These are phyloP conservation scores for Tupaia chinensis DNA, from an alignment of 2,113 vertebrate genomes.

Conservation along the genomic window DNA sequence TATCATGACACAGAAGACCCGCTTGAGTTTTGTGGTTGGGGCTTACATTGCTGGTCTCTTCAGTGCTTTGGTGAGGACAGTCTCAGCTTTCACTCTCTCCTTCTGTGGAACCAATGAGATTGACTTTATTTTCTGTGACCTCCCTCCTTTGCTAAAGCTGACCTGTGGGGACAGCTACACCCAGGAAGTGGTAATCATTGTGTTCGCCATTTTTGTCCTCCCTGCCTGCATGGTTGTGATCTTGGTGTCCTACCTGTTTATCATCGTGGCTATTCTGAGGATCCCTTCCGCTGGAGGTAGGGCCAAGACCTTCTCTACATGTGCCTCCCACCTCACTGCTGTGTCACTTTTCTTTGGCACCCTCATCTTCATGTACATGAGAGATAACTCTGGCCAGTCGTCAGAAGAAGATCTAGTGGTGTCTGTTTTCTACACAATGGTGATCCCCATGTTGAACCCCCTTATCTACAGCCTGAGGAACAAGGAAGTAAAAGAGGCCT, in stretches of 20 bases:
- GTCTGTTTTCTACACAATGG: constrained; percentile 70
- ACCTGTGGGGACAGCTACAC: constrained; percentile 47
- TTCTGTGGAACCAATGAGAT: constrained; percentile 57
- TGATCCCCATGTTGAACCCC: constrained; percentile 72
- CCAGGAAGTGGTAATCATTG: constrained; percentile 32
- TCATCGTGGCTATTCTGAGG: not conserved
- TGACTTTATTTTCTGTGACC: constrained; percentile 61
- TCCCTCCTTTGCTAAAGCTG: constrained; percentile 51
- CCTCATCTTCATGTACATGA: constrained; percentile 52
- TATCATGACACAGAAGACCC: not conserved
- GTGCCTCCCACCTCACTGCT: not conserved
- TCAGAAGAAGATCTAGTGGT: constrained; percentile 45
- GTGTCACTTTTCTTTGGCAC: constrained; percentile 39
- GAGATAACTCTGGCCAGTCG: not conserved
- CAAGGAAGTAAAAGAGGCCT: constrained; percentile 69
- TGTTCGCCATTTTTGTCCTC: constrained; percentile 41
- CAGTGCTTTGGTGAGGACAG: not conserved
- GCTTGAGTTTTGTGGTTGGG: not conserved
- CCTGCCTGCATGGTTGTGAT: not conserved
- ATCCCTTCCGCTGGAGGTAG: not conserved
- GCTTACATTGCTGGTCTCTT: not conserved
- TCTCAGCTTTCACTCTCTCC: constrained; percentile 36
- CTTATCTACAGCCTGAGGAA: constrained; percentile 74
- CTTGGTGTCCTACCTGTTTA: constrained; percentile 30
- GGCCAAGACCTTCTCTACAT: constrained; percentile 33